Conservation (phyloP, 2,888 invertebrate genomes). For the Lithophane semibrunnea region DNA sequence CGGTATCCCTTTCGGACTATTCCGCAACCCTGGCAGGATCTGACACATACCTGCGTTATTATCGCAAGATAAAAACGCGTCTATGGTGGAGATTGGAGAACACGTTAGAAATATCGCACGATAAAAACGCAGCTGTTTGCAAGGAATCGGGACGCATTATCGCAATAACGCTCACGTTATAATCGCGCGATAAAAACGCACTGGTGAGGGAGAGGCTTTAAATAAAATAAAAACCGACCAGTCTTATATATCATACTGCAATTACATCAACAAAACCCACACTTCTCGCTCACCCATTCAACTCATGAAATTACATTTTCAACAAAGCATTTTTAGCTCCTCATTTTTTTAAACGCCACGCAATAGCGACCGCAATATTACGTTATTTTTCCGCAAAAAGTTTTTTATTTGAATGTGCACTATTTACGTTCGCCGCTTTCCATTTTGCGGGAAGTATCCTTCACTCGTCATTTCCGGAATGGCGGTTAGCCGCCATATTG, state of each 20-base stretch:
- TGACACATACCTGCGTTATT: no score
- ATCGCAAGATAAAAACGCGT: no score
- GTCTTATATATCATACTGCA: background rate
- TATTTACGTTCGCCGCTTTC: conserved; percentile 34
- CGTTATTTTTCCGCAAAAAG: conserved; percentile 13
- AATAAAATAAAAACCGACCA: background rate
- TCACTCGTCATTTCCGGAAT: conserved; percentile 19
- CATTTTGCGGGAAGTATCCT: conserved; percentile 39
- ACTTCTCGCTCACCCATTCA: conserved; percentile 8
- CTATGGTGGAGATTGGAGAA: no score
- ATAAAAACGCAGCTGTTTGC: no score
- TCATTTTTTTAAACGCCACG: conserved; percentile 6
- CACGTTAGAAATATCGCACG: no score
- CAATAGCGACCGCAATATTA: background rate
- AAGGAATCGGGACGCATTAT: no score
- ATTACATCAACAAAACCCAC: background rate
- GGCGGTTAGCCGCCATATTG: conserved; percentile 47
- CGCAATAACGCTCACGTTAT: no score
- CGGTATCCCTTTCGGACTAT: no score
- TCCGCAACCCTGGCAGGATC: no score
- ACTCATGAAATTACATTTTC: conserved; percentile 40
- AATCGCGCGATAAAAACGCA: no score
- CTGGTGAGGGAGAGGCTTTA: no score
- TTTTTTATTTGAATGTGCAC: conserved; percentile 17
- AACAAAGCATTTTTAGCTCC: conserved; percentile 37